A percentile compares a stretch with the other conserved stretches of the same genome.
Evolutionary conservation across 1,140 invertebrate species (phyloP).

Genomic region (Philotrypesis tridentata): DNA sequence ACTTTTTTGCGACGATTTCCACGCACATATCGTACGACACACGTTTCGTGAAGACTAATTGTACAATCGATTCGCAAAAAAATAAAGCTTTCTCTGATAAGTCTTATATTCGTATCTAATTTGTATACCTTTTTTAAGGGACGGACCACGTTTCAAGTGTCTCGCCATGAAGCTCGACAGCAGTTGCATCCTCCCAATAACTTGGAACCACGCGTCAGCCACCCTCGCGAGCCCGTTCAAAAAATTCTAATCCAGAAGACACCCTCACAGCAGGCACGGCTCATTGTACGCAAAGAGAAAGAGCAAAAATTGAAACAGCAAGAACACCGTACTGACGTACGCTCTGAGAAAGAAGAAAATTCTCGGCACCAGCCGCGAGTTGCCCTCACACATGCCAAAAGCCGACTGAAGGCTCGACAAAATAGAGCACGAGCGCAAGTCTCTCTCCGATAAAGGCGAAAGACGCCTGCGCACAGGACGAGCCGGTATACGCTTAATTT

Average conservation of each 20-base stretch:
- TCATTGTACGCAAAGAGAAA: neutral
- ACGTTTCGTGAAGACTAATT: no score
- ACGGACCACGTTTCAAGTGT: constrained; percentile 62
- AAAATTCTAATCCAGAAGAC: neutral
- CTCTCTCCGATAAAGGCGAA: no score
- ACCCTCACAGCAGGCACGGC: no score
- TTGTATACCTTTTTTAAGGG: constrained; percentile 65
- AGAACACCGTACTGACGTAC: neutral
- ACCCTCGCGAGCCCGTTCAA: neutral
- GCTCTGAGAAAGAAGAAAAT: no score
- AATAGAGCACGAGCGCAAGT: no score
- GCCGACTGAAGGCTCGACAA: neutral
- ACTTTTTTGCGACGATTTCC: no score
- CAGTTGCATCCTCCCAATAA: constrained; percentile 61
- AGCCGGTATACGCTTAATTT: constrained; percentile 13
- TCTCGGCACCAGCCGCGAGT: neutral
- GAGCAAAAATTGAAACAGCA: neutral
- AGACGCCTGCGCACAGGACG: neutral
- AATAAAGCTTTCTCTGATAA: no score
- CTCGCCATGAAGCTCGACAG: constrained; percentile 65
- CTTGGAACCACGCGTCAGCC: neutral
- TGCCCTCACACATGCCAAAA: neutral
- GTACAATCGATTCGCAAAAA: no score
- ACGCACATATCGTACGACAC: no score
- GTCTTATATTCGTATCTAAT: no score